Percentiles rank a stretch among this genome's conserved stretches.
phyloP scores from a whole-genome alignment of 1,140 invertebrate species.

The Zaprionus africanus region DNA sequence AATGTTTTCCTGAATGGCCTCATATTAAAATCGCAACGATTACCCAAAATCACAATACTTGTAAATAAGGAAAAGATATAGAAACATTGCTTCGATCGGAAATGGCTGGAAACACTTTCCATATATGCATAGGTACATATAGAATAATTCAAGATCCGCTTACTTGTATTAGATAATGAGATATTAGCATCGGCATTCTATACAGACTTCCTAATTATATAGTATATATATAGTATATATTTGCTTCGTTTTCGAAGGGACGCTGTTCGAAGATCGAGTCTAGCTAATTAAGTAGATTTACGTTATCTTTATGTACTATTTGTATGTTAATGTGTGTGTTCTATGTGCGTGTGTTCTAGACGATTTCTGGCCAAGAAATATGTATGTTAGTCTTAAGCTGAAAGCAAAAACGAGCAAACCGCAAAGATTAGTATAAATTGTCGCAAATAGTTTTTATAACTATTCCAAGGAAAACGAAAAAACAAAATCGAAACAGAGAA shows the following conservation, averaged over 20 bases:
- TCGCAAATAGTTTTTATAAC: slow-evolving; percentile 75
- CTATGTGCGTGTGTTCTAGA: slow-evolving; percentile 21
- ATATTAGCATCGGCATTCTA: slow-evolving; percentile 33
- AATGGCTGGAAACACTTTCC: slow-evolving; percentile 46
- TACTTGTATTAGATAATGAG: slow-evolving; percentile 30
- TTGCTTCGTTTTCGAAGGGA: slow-evolving; percentile 48
- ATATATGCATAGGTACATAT: slow-evolving; percentile 34
- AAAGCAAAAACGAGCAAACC: slow-evolving; percentile 57
- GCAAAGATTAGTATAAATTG: slow-evolving; percentile 81
- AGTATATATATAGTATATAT: slow-evolving; percentile 20
- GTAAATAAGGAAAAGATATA: slow-evolving; percentile 3
- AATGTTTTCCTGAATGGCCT: slow-evolving; percentile 50
- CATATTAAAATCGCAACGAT: slow-evolving; percentile 51
- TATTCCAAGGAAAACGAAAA: slow-evolving; percentile 71
- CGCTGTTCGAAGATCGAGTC: slow-evolving; percentile 33
- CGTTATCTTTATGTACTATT: slow-evolving; percentile 26
- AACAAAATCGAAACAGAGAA: slow-evolving; percentile 51
- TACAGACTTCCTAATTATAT: slow-evolving; percentile 48
- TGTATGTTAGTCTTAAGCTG: slow-evolving; percentile 52
- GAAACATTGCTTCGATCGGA: slow-evolving; percentile 19
- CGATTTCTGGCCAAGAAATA: slow-evolving; percentile 41
- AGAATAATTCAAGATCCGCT: slow-evolving; percentile 60
- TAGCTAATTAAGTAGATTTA: slow-evolving; percentile 33
- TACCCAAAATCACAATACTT: slow-evolving; percentile 3
- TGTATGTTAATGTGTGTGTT: background rate